Evolutionary conservation across 1,140 invertebrate species (phyloP).

Genomic region (Lanistes nyassanus): DNA sequence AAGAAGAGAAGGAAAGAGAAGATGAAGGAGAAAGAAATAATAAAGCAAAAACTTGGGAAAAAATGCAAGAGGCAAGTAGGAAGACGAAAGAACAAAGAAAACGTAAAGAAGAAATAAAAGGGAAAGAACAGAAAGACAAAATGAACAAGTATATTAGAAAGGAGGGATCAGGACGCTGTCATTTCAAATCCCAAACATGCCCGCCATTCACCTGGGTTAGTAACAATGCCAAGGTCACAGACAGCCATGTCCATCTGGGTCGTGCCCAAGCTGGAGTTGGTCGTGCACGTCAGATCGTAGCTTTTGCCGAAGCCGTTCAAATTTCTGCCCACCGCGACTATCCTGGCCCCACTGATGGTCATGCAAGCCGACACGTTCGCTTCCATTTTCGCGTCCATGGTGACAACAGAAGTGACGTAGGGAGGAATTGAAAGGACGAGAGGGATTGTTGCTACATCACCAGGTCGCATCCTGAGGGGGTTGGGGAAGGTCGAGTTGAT

Average conservation of each 20-base stretch:
- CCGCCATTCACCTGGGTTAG: constrained; percentile 50
- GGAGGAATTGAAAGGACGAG: constrained; percentile 32
- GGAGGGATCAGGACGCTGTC: too few relatives aligned
- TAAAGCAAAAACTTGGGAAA: too few relatives aligned
- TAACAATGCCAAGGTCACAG: constrained; percentile 48
- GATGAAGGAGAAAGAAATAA: too few relatives aligned
- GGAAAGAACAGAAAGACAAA: too few relatives aligned
- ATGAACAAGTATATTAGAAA: too few relatives aligned
- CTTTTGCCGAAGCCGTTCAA: constrained; percentile 40
- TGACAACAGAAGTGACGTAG: constrained; percentile 32
- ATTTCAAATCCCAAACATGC: too few relatives aligned
- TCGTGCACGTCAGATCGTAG: constrained; percentile 28
- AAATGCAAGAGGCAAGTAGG: too few relatives aligned
- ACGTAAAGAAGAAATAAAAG: too few relatives aligned
- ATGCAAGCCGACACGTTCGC: constrained; percentile 39
- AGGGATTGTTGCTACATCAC: constrained; percentile 30
- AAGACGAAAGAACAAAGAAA: too few relatives aligned
- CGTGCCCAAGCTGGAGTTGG: constrained; percentile 36
- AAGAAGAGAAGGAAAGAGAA: too few relatives aligned
- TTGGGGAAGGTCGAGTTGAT: constrained; percentile 30
- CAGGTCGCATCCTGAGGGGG: constrained; percentile 30
- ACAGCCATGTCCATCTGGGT: constrained; percentile 46
- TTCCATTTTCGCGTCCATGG: constrained; percentile 37
- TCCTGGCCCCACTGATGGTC: constrained; percentile 37
- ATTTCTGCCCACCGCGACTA: constrained; percentile 46